phyloP scores from a whole-genome alignment of 92 coral and sea anemone genomes.

The Epizoanthus illoricatus region DNA sequence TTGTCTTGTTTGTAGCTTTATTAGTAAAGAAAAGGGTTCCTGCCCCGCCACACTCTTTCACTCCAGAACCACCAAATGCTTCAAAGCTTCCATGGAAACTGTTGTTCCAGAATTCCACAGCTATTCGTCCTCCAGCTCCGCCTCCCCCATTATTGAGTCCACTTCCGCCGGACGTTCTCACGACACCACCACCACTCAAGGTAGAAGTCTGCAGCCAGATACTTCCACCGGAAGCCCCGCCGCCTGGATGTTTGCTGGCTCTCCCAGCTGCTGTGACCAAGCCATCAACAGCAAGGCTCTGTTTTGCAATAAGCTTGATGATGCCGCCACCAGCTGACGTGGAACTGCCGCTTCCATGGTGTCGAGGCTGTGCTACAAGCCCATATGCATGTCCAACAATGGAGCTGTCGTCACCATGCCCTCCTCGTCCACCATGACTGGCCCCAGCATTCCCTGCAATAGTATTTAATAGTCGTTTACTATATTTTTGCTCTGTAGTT shows the following conservation, averaged over 20 bases:
- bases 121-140: slow-evolving; percentile 75
- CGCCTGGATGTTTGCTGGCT: slow-evolving; percentile 36
- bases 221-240: slow-evolving; percentile 73
- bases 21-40: slow-evolving; percentile 55
- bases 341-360: slow-evolving; percentile 59
- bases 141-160: slow-evolving; percentile 65
- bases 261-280: slow-evolving; percentile 54
- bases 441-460: slow-evolving; percentile 64
- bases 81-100: slow-evolving; percentile 55
- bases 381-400: slow-evolving; percentile 61
- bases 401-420: slow-evolving; percentile 45
- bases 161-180: slow-evolving; percentile 64
- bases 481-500: too few relatives aligned
- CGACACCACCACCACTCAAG: slow-evolving; percentile 58
- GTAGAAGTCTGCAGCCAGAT: slow-evolving; percentile 49
- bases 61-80: slow-evolving; percentile 64
- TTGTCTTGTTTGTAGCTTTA: slow-evolving; percentile 26
- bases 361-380: slow-evolving; percentile 47
- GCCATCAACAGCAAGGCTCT: slow-evolving; percentile 55
- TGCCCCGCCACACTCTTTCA: slow-evolving; percentile 57
- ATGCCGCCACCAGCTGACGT: slow-evolving; percentile 63
- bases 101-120: slow-evolving; percentile 49
- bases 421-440: slow-evolving; percentile 72
- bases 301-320: slow-evolving; percentile 43
- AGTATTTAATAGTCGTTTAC: background rate